Evolutionary conservation across 2,888 invertebrate genomes (phyloP).

Genomic region (Acheta domesticus): DNA sequence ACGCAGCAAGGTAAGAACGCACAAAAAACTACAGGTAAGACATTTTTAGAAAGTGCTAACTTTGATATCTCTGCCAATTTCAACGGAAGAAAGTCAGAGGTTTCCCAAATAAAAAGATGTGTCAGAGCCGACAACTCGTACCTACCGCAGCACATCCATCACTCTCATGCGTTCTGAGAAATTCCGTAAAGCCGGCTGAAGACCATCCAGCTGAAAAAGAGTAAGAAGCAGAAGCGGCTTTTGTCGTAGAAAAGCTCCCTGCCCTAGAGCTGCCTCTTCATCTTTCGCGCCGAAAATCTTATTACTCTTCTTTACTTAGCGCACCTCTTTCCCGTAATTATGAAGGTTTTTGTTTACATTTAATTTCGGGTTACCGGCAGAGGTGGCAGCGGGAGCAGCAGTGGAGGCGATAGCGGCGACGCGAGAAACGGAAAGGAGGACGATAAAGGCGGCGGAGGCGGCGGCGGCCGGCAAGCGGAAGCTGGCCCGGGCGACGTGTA

Average conservation of each 20-base stretch:
- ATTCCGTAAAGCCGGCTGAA: too few species aligned
- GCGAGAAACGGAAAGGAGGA: not conserved
- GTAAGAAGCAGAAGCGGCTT: not conserved
- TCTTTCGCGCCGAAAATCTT: not conserved
- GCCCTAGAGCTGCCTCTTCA: not conserved
- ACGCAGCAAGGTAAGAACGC: too few species aligned
- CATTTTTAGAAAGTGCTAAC: too few species aligned
- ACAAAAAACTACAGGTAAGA: too few species aligned
- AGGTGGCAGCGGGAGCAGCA: not conserved
- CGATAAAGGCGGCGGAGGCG: not conserved
- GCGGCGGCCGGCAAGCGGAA: not conserved
- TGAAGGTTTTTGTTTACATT: constrained; percentile 18
- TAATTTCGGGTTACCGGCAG: not conserved
- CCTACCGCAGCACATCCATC: too few species aligned
- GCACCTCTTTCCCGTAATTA: not conserved
- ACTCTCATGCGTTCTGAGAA: too few species aligned
- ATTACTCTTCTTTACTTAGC: constrained; percentile 9
- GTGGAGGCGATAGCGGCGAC: not conserved
- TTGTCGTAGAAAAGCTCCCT: not conserved
- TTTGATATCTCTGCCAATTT: too few species aligned
- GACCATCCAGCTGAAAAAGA: too few species aligned
- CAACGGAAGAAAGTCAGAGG: too few species aligned
- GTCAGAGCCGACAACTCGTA: too few species aligned
- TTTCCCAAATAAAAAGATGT: too few species aligned
- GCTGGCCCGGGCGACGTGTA: too few species aligned